A percentile compares a stretch with the other conserved stretches of the same genome.
Conservation (phyloP, 1,140 invertebrate genomes). For the Phymorhynchus buccinoides region DNA sequence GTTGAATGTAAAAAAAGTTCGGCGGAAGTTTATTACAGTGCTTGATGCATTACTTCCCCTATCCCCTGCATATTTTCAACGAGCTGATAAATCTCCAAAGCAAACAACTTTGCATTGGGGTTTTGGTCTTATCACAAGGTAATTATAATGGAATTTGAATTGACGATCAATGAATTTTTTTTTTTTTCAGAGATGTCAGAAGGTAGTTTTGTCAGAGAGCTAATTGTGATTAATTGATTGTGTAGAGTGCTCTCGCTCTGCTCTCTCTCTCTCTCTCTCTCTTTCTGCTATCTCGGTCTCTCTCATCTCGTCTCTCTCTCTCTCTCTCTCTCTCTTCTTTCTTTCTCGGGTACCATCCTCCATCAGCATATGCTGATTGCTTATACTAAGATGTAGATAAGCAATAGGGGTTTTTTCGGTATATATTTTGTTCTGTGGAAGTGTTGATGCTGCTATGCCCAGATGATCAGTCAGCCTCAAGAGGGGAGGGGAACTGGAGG, state of each 20-base stretch:
- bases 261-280: constrained; percentile 12
- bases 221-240: no score
- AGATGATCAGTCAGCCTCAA: no score
- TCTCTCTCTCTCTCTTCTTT: background rate
- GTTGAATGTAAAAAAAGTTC: background rate
- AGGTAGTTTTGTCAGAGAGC: no score
- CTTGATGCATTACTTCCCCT: background rate
- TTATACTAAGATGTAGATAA: no score
- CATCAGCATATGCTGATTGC: no score
- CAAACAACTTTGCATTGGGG: background rate
- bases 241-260: no score
- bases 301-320: background rate
- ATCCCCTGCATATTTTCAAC: background rate
- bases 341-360: background rate
- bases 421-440: no score
- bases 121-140: background rate
- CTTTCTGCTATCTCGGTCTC: background rate
- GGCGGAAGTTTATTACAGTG: background rate
- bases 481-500: no score
- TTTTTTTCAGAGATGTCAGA: background rate
- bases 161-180: background rate
- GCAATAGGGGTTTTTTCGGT: no score
- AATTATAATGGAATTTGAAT: background rate
- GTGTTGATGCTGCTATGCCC: no score
- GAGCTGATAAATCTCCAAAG: background rate